These are phyloP conservation scores for Heteromurus nitidus DNA, from an alignment of 2,888 invertebrate species.

Conservation along the genomic window DNA sequence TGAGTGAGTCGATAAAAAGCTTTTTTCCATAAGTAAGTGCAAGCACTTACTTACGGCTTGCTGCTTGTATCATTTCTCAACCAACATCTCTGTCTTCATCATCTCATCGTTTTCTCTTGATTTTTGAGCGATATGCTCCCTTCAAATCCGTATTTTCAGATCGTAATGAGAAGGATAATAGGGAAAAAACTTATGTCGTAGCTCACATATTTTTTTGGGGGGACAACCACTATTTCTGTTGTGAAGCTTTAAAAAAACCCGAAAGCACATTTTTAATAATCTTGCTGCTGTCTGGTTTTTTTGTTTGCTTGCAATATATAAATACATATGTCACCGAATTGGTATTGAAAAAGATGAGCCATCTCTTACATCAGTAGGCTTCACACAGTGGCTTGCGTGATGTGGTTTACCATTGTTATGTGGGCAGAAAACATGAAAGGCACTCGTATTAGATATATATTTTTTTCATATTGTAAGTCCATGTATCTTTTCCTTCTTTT, in stretches of 20 bases:
- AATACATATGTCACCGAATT: no score
- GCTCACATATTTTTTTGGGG: neutral
- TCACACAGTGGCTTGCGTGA: neutral
- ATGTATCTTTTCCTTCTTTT: neutral
- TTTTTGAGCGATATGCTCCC: neutral
- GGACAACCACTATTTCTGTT: no score
- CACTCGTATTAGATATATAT: neutral
- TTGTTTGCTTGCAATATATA: no score
- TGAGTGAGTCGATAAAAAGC: slow-evolving; percentile 72
- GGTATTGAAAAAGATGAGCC: no score
- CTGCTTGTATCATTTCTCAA: slow-evolving; percentile 62
- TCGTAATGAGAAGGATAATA: no score
- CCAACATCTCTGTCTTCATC: slow-evolving; percentile 22
- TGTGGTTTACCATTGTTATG: slow-evolving; percentile 7
- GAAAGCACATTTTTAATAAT: no score
- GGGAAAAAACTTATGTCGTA: neutral
- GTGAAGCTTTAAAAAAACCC: no score
- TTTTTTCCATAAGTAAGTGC: slow-evolving; percentile 68
- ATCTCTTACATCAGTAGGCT: no score
- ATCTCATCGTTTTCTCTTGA: slow-evolving; percentile 33
- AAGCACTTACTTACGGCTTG: slow-evolving; percentile 60
- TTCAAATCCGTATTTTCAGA: neutral
- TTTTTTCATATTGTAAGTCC: neutral
- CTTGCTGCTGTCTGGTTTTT: no score
- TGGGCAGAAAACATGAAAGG: neutral